Evolutionary conservation across 2,113 vertebrate species (phyloP).

Genomic region (Dissostichus mawsoni): DNA sequence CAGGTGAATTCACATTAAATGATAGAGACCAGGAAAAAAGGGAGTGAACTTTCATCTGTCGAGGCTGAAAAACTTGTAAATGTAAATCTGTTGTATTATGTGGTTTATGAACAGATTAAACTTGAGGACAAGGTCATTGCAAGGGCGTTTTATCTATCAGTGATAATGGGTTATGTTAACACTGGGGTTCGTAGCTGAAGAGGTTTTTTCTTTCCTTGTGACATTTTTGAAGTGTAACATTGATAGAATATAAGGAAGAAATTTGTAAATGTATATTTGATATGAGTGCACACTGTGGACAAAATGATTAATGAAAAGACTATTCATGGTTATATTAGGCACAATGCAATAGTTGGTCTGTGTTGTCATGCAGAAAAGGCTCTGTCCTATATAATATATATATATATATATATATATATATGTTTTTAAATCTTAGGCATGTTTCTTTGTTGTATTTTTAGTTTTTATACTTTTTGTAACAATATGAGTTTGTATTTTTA

Average conservation of each 20-base stretch:
- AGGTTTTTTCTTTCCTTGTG: not conserved
- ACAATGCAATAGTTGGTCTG: conserved; percentile 22
- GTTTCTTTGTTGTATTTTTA: no score
- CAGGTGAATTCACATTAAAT: conserved; percentile 26
- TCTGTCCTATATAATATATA: not conserved
- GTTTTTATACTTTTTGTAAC: no score
- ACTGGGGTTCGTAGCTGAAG: not conserved
- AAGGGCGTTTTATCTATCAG: not conserved
- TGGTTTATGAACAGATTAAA: not conserved
- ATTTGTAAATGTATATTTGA: conserved; percentile 2
- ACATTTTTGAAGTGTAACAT: conserved; percentile 11
- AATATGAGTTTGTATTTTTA: no score
- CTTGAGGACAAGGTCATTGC: conserved; percentile 15
- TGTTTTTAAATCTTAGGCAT: no score
- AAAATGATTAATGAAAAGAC: conserved; percentile 13
- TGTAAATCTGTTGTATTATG: not conserved
- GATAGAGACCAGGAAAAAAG: conserved; percentile 11
- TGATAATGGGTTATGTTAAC: not conserved
- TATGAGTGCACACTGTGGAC: not conserved
- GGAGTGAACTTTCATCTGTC: conserved; percentile 18
- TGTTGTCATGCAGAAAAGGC: conserved; percentile 46
- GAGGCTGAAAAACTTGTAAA: conserved; percentile 8
- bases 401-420: no score
- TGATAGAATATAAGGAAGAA: conserved; percentile 19
- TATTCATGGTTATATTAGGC: conserved; percentile 10